Conservation (phyloP, 2,113 vertebrate species). For the Peromyscus polionotus region DNA sequence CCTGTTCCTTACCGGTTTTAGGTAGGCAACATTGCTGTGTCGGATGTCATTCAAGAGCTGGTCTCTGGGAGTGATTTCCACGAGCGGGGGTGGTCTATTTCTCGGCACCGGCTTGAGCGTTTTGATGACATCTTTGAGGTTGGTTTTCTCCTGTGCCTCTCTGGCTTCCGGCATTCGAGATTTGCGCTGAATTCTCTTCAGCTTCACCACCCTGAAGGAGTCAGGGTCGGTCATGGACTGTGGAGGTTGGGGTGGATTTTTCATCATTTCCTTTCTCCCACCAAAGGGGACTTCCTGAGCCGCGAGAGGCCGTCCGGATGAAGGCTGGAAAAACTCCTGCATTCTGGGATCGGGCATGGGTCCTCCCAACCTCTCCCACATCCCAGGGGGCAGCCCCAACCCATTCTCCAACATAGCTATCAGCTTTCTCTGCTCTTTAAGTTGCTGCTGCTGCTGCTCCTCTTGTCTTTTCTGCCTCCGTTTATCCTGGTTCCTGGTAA, state of each 20-base stretch:
- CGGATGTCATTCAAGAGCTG: conserved; percentile 94
- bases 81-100: conserved; percentile 92
- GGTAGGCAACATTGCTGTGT: conserved; percentile 95
- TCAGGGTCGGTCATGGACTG: conserved; percentile 55
- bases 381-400: conserved; percentile 93
- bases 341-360: conserved; percentile 84
- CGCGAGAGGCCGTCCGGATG: conserved; percentile 61
- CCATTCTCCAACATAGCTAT: conserved; percentile 93
- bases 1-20: conserved; percentile 91
- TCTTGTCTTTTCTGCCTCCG: conserved; percentile 95
- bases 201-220: conserved; percentile 86
- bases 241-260: neutral
- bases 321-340: conserved; percentile 78
- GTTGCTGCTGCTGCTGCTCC: conserved; percentile 93
- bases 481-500: conserved; percentile 96
- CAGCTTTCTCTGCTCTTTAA: conserved; percentile 91
- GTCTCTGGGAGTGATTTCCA: conserved; percentile 94
- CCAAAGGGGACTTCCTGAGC: neutral
- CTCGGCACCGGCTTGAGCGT: conserved; percentile 95
- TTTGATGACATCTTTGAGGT: conserved; percentile 95
- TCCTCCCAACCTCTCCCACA: conserved; percentile 93
- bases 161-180: conserved; percentile 79
- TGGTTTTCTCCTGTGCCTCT: conserved; percentile 89
- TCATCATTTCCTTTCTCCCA: conserved; percentile 74
- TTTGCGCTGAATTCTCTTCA: conserved; percentile 89